A percentile compares a stretch with the other conserved stretches of the same genome.
Conservation (phyloP, 2,888 invertebrate genomes). For the Acleris sparsana region DNA sequence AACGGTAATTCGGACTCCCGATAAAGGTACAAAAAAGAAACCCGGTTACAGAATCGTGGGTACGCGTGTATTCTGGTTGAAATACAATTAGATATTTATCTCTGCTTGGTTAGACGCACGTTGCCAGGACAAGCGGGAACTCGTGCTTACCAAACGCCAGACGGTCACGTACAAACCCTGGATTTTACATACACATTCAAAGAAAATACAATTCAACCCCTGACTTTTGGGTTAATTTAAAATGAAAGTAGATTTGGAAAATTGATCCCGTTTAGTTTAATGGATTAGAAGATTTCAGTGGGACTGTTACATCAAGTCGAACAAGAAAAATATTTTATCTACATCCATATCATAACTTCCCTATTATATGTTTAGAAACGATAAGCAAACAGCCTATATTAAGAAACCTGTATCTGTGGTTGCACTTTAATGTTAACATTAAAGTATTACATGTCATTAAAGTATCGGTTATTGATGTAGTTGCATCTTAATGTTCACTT, state of each 20-base stretch:
- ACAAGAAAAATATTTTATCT: no score
- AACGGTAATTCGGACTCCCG: background rate
- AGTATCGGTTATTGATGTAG: no score
- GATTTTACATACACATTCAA: slow-evolving; percentile 58
- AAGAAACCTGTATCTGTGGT: no score
- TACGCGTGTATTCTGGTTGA: slow-evolving; percentile 61
- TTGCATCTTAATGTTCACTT: no score
- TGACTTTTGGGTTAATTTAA: slow-evolving; percentile 11
- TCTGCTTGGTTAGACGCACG: slow-evolving; percentile 61
- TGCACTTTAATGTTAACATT: no score
- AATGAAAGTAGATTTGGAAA: slow-evolving; percentile 10
- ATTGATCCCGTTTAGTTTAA: slow-evolving; percentile 5
- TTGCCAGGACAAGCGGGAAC: slow-evolving; percentile 41
- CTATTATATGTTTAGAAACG: no score
- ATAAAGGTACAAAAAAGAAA: background rate
- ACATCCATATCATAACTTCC: no score
- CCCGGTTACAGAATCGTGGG: slow-evolving; percentile 42
- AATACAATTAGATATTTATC: slow-evolving; percentile 77
- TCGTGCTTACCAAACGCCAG: slow-evolving; percentile 64
- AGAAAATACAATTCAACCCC: slow-evolving; percentile 24
- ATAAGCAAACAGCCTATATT: no score
- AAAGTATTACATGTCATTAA: no score
- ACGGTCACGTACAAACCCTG: slow-evolving; percentile 61
- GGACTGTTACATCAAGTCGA: no score
- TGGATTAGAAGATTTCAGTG: background rate